Base-by-base conservation (phyloP, 2,797 vertebrate genomes). In the Apodemus agrarius region DNA sequence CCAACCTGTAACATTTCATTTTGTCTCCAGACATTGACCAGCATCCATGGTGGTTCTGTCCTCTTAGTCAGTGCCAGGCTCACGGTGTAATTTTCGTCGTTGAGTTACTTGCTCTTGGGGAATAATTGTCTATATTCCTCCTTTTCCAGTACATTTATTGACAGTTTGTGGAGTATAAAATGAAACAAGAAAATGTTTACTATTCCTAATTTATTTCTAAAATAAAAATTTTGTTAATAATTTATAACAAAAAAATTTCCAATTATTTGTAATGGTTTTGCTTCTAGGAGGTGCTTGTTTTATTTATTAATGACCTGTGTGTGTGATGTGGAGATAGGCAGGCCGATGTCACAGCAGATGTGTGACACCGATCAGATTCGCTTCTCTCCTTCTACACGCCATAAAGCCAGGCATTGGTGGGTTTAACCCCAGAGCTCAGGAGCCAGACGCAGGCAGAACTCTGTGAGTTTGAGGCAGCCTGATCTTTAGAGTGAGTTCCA, bases 1-100 rank as follows among this genome's bases (percentile, higher is more conserved):
- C 83, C 87, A 92, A 88, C 84, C 61, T 89, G 34, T 83, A 63
- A 78, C 94, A 54, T 82, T 95, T 61, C 52, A 95, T 98, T 97
- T 95, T 92, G 34, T 89, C 69, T 24, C 54, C 31, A 89, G 89
- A n/a, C 61, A 76, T 81, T 22, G 10, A 29, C 88, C 83, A 46
- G 63, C 90, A 52, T 81, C 61, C 59, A 0, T 82, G 95, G 85
- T 90, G 97, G 72, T 85, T 72, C 61, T 92, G 16, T 89, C 85
- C 93, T 89, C 85, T 93, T 24, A 69, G 78, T 75, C 54, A 59
- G 37, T 63, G 83, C 94, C 91, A 91, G 21, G 46, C 40, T 81
- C 87, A 69, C 24, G 76, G 26, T 82, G 1, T 89, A 86, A 49
- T 97, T 97, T 94, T 81, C 65, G 94, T 95, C 67, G 72, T 91